Percentiles rank a stretch among this genome's conserved stretches.
phyloP scores from a whole-genome alignment of 2,797 vertebrate genomes.

The Phylloscopus collybita region DNA sequence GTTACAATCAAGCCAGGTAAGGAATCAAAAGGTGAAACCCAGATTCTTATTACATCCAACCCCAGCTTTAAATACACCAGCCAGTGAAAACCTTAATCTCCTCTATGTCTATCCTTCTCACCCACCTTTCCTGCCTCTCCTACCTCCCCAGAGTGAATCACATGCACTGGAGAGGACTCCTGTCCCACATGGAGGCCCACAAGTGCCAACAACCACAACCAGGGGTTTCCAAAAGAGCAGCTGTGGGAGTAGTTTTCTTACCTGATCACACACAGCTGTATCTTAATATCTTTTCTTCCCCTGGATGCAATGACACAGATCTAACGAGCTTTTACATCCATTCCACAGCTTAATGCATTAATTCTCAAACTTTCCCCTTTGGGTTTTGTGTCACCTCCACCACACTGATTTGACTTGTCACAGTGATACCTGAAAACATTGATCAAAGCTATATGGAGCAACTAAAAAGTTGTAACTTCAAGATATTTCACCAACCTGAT shows the following conservation, averaged over 20 bases:
- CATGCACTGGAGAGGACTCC: rapidly evolving
- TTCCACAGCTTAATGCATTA: neutral
- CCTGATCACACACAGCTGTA: rapidly evolving
- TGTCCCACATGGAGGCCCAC: rapidly evolving
- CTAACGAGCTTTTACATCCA: rapidly evolving
- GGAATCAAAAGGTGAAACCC: neutral
- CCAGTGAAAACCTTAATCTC: neutral
- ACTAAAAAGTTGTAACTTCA: neutral
- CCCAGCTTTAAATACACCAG: neutral
- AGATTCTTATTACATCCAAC: neutral
- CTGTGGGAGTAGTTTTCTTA: rapidly evolving
- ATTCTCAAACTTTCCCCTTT: neutral
- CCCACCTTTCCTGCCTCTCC: neutral
- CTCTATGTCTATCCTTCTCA: neutral
- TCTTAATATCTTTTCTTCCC: no score
- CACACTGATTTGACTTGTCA: neutral
- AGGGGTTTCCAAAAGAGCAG: rapidly evolving
- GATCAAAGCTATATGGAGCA: rapidly evolving
- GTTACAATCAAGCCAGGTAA: neutral
- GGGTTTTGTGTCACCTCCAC: neutral
- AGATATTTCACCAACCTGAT: neutral
- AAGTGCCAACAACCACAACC: rapidly evolving
- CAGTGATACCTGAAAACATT: rapidly evolving
- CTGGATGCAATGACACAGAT: neutral
- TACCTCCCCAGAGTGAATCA: neutral